Percentiles rank a stretch among this genome's conserved stretches.
phyloP scores from a whole-genome alignment of 2,888 invertebrate species.

The Actias luna region DNA sequence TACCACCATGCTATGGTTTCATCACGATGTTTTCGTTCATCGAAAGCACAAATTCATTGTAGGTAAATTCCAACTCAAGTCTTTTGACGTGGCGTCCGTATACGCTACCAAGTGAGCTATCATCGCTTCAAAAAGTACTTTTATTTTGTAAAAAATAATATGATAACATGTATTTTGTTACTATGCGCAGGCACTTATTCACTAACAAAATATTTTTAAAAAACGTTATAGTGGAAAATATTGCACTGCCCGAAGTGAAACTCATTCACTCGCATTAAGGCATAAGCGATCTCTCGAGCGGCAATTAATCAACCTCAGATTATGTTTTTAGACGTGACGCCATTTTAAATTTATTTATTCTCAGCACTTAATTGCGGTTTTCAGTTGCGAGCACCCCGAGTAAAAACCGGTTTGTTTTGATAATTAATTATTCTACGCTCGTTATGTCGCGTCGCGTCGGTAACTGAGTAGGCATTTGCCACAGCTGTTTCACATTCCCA shows the following conservation, averaged over 20 bases:
- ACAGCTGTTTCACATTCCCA: constrained; percentile 31
- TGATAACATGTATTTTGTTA: no score
- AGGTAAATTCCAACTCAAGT: no score
- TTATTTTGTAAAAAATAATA: no score
- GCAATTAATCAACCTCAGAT: constrained; percentile 53
- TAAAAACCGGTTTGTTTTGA: constrained; percentile 42
- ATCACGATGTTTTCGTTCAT: no score
- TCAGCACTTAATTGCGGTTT: constrained; percentile 49
- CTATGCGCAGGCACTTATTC: no score
- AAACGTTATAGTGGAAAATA: neutral
- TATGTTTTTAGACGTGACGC: constrained; percentile 46
- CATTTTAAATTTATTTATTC: constrained; percentile 50
- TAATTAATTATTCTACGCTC: constrained; percentile 44
- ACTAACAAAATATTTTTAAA: neutral
- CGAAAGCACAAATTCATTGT: no score
- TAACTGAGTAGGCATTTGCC: constrained; percentile 28
- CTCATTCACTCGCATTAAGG: constrained; percentile 27
- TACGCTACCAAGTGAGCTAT: no score
- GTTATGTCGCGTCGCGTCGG: constrained; percentile 24
- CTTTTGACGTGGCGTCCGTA: no score
- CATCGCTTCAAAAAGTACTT: no score
- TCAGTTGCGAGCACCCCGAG: constrained; percentile 39
- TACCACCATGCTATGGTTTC: no score
- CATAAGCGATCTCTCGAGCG: constrained; percentile 26
- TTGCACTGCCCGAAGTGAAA: neutral